Percentiles rank a stretch among this genome's conserved stretches.
These are phyloP conservation scores for Hypomecis punctinalis DNA, from an alignment of 2,888 invertebrate genomes.

Conservation along the genomic window DNA sequence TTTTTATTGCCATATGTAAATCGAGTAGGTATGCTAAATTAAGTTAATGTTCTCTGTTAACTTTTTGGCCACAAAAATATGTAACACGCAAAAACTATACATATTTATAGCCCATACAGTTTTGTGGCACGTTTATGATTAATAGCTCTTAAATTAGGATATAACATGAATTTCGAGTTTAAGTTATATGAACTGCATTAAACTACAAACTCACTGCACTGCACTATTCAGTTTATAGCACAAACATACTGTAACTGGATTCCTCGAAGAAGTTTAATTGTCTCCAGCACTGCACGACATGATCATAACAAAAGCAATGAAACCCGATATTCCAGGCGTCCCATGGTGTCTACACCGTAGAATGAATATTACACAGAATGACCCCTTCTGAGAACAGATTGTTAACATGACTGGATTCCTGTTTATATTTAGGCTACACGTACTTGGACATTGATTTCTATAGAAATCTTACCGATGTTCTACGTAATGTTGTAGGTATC, in stretches of 20 bases:
- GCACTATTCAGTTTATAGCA: neutral
- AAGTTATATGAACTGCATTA: neutral
- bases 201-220: neutral
- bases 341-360: slow-evolving; percentile 13
- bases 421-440: neutral
- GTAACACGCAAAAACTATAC: no score
- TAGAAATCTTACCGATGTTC: no score
- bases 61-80: no score
- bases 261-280: slow-evolving; percentile 15
- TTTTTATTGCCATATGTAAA: no score
- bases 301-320: slow-evolving; percentile 24
- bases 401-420: slow-evolving; percentile 32
- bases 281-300: slow-evolving; percentile 5
- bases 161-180: no score
- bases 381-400: slow-evolving; percentile 28
- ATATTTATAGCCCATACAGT: no score
- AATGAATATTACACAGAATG: slow-evolving; percentile 24
- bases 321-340: slow-evolving; percentile 15
- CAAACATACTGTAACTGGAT: slow-evolving; percentile 9
- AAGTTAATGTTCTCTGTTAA: no score
- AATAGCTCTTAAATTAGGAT: no score
- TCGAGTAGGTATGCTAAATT: no score
- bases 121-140: no score
- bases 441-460: neutral
- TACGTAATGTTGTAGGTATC: no score